phyloP scores from a whole-genome alignment of 2,113 vertebrate genomes.

The Echinops telfairi region DNA sequence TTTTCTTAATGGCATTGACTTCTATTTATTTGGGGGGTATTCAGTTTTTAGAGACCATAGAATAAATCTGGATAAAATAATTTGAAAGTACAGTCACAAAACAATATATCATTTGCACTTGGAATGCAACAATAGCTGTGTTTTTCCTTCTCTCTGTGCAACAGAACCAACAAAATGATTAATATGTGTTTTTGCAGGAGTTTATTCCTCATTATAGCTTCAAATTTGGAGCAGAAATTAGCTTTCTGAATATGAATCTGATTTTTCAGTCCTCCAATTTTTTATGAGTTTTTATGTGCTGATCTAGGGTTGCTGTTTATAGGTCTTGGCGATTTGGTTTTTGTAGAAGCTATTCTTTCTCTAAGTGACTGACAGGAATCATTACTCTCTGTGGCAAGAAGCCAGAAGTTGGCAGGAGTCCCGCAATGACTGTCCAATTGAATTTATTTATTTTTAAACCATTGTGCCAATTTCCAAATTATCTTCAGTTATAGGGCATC shows the following conservation, averaged over 20 bases:
- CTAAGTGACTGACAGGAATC: slow-evolving; percentile 79
- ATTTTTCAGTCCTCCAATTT: slow-evolving; percentile 60
- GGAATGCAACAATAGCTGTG: slow-evolving; percentile 25
- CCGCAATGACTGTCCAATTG: slow-evolving; percentile 67
- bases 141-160: not conserved
- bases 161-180: slow-evolving; percentile 65
- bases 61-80: slow-evolving; percentile 65
- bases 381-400: slow-evolving; percentile 77
- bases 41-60: slow-evolving; percentile 42
- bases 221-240: slow-evolving; percentile 57
- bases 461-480: slow-evolving; percentile 76
- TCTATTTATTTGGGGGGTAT: slow-evolving; percentile 47
- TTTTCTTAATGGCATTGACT: slow-evolving; percentile 59
- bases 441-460: slow-evolving; percentile 73
- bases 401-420: slow-evolving; percentile 74
- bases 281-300: slow-evolving; percentile 68
- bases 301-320: slow-evolving; percentile 70
- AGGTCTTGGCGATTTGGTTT: slow-evolving; percentile 64
- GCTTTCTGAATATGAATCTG: slow-evolving; percentile 69
- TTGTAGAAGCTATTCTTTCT: slow-evolving; percentile 76
- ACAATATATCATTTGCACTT: not conserved
- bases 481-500: slow-evolving; percentile 72
- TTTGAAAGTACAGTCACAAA: slow-evolving; percentile 51
- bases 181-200: slow-evolving; percentile 53
- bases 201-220: slow-evolving; percentile 58